phyloP scores from a whole-genome alignment of 2,888 invertebrate genomes.

The Apamea anceps region DNA sequence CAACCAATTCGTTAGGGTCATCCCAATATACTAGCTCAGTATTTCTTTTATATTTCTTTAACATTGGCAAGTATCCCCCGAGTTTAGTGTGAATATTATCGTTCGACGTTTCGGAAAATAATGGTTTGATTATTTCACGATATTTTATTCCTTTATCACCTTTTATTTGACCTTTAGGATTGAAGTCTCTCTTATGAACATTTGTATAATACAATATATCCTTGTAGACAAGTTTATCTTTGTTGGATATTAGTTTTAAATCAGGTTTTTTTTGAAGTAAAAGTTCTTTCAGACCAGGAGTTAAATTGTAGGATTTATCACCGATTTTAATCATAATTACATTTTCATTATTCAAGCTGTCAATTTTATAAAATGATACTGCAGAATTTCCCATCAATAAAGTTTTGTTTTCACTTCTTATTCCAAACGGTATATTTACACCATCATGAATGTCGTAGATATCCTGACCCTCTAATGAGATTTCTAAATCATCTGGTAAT shows the following conservation, averaged over 20 bases:
- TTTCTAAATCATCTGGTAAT: neutral
- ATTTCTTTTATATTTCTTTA: neutral
- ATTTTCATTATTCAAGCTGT: too few relatives aligned
- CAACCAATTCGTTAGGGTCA: conserved; percentile 3
- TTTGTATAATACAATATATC: neutral
- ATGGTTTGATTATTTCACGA: conserved; percentile 3
- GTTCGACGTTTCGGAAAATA: neutral
- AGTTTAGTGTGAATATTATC: neutral
- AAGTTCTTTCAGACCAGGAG: neutral
- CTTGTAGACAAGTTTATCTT: neutral
- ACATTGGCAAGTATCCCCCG: neutral
- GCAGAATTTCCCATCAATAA: neutral
- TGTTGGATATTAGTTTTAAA: neutral
- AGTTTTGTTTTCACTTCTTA: neutral
- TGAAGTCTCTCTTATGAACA: neutral
- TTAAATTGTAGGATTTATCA: too few relatives aligned
- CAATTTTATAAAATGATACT: neutral
- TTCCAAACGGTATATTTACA: neutral
- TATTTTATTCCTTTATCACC: neutral
- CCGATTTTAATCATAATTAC: too few relatives aligned
- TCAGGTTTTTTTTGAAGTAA: too few relatives aligned
- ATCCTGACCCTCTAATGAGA: neutral
- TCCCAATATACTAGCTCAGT: conserved; percentile 1
- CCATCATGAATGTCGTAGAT: conserved; percentile 1
- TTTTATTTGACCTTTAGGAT: neutral